A percentile compares a stretch with the other conserved stretches of the same genome.
Evolutionary conservation across 1,140 invertebrate species (phyloP).

Genomic region (Calephelis virginiensis): DNA sequence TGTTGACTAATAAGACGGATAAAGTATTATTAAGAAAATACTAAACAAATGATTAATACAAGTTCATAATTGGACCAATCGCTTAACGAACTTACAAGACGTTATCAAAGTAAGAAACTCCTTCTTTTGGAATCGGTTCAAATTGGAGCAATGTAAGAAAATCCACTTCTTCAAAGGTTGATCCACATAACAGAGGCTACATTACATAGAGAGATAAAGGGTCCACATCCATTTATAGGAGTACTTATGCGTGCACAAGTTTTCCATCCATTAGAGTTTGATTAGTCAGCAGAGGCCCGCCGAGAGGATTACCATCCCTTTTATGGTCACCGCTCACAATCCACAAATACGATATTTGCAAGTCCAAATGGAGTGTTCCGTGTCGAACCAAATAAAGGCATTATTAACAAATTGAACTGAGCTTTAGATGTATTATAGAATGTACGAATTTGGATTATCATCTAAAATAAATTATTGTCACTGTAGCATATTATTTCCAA

Average conservation of each 20-base stretch:
- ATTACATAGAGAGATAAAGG: conserved; percentile 9
- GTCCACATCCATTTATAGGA: conserved; percentile 21
- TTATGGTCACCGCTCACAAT: conserved; percentile 41
- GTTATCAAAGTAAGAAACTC: no score
- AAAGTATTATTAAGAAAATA: no score
- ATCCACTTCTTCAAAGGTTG: neutral
- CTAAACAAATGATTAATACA: no score
- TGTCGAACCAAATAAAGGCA: conserved; percentile 11
- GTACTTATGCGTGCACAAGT: conserved; percentile 16
- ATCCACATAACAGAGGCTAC: neutral
- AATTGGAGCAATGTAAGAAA: no score
- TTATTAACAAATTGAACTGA: neutral
- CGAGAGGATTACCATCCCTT: conserved; percentile 38
- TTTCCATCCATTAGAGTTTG: conserved; percentile 23
- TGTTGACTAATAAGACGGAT: no score
- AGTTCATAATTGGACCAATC: no score
- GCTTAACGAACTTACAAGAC: no score
- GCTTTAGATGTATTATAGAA: neutral
- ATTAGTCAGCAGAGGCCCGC: conserved; percentile 26
- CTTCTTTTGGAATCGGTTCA: no score
- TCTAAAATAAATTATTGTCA: no score
- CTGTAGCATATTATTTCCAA: no score
- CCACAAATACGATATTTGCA: conserved; percentile 33
- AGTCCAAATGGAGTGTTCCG: conserved; percentile 24
- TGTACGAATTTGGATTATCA: no score